Evolutionary conservation across 1,140 invertebrate species (phyloP), one percentile per base, ranked within the genome.

Genomic region (Pogonomyrmex californicus): DNA sequence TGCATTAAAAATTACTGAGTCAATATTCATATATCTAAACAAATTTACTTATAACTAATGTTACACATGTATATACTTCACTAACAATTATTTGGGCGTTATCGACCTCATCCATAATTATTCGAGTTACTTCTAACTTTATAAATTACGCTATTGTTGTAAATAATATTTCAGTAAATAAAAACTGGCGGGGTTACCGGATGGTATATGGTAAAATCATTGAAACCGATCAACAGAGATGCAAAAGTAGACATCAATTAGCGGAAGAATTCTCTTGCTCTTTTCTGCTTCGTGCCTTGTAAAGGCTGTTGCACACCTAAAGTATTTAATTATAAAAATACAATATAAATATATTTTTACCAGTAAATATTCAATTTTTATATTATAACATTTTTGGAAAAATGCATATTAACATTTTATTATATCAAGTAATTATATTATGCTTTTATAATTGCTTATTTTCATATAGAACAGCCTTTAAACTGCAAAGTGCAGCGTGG

Each of bases 41-140:
- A 1, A 78, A 41, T 81, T 78, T 78, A 47, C 4, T 38, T 38
- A 38, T 70, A 41, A 70, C 44, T 65, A 65, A 5, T 17, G 1
- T 70, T 56, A 10, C 14, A 44, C 1, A 5, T 54, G 7, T 66
- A 12, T 66, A 12, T 73, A 54, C 23, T 77, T 36, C 23, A 93
- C 93, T 92, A 87, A 94, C 93, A 65, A 93, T 92, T 83, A 91
- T 93, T 83, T 93, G 92, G n/a, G 91, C 91, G 62, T 85, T 93
- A 56, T 91, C 91, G 41, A 87, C 85, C 91, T 93, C 92, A 38
- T 90, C 92, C 93, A 94, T 94, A 4, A 6, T 86, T 83, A 78
- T n/a, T 47, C 30, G 10, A 47, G 4, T 47, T 56, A 68, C 1
- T 44, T 12, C 7, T 14, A 5, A 81, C 44, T 4, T 33, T 81